A percentile compares a stretch with the other conserved stretches of the same genome.
phyloP scores from a whole-genome alignment of 2,113 vertebrate species.

The Apteryx owenii region DNA sequence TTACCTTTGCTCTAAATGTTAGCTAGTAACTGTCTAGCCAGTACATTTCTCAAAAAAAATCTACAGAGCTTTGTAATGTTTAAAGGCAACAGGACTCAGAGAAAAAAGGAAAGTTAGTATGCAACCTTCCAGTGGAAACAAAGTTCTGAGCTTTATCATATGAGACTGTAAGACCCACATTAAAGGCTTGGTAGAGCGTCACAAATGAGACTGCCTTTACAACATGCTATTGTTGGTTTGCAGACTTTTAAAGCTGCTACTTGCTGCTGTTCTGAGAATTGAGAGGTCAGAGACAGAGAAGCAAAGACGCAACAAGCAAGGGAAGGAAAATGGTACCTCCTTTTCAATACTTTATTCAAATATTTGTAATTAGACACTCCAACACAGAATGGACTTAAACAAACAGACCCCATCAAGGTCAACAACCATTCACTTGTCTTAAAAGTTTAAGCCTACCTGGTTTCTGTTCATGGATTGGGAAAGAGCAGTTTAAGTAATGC shows the following conservation, averaged over 20 bases:
- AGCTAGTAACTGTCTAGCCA: not conserved
- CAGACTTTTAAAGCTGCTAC: not conserved
- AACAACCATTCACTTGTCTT: not conserved
- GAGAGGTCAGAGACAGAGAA: not conserved
- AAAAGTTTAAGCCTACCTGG: not conserved
- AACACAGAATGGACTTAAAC: no score
- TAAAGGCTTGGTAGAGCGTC: not conserved
- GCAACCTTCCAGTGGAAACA: not conserved
- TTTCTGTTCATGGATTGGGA: not conserved
- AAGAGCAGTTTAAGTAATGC: not conserved
- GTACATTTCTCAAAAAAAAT: not conserved
- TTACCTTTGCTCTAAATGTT: not conserved
- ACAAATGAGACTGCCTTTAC: not conserved
- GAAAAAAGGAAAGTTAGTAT: not conserved
- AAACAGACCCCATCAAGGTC: not conserved
- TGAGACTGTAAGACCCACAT: fast-evolving
- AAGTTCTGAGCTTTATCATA: not conserved
- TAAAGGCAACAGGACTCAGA: not conserved
- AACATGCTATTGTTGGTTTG: not conserved
- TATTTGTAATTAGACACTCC: not conserved
- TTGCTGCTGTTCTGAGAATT: not conserved
- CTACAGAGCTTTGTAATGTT: not conserved
- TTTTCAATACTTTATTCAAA: not conserved
- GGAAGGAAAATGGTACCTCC: not conserved
- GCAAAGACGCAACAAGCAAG: not conserved